A percentile compares a stretch with the other conserved stretches of the same genome.
Evolutionary conservation across 2,888 invertebrate genomes (phyloP).

Genomic region (Tetropium fuscum): DNA sequence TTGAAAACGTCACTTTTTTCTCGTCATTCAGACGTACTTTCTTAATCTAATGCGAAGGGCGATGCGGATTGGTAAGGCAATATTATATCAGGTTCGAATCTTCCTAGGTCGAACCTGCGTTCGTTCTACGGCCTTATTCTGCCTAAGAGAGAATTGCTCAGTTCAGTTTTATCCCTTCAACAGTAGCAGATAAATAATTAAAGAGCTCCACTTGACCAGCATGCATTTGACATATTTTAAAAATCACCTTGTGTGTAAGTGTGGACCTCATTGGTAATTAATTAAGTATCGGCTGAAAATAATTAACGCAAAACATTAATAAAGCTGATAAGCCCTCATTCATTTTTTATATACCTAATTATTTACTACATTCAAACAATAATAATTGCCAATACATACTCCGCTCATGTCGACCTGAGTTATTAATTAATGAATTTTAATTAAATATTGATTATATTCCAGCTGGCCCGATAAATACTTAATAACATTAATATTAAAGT

Average conservation of each 20-base stretch:
- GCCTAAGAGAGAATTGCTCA: too few relatives aligned
- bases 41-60: too few relatives aligned
- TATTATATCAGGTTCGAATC: too few relatives aligned
- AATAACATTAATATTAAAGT: conserved; percentile 17
- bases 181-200: too few relatives aligned
- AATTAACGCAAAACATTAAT: conserved; percentile 25
- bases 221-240: not conserved
- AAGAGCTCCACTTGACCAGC: not conserved
- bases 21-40: too few relatives aligned
- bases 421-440: conserved; percentile 22
- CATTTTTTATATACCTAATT: conserved; percentile 22
- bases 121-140: too few relatives aligned
- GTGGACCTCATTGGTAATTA: conserved; percentile 7
- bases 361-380: conserved; percentile 27
- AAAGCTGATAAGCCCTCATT: not conserved
- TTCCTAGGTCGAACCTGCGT: too few relatives aligned
- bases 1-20: too few relatives aligned
- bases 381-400: conserved; percentile 12
- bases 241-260: not conserved
- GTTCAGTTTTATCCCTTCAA: too few relatives aligned
- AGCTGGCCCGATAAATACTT: conserved; percentile 1
- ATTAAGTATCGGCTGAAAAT: conserved; percentile 23
- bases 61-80: too few relatives aligned
- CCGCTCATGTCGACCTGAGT: conserved; percentile 3
- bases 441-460: conserved; percentile 10